phyloP scores from a whole-genome alignment of 2,888 invertebrate genomes.

The Thalpophila matura region DNA sequence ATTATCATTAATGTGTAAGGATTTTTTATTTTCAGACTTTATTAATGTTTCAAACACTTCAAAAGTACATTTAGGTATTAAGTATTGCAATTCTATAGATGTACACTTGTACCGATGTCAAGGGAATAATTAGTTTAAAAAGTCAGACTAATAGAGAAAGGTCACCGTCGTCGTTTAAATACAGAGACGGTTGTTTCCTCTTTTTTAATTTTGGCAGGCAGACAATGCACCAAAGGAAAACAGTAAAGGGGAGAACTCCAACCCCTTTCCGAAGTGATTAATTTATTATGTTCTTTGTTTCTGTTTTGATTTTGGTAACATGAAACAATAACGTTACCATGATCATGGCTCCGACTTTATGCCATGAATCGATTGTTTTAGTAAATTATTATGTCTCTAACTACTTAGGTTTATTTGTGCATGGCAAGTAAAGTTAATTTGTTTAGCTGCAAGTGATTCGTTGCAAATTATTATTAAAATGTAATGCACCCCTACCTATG shows the following conservation, averaged over 20 bases:
- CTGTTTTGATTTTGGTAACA: constrained; percentile 84
- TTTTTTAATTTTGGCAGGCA: constrained; percentile 89
- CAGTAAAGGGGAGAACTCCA: constrained; percentile 84
- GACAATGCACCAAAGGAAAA: constrained; percentile 89
- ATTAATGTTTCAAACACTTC: no score
- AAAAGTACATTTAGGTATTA: neutral
- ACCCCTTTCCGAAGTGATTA: constrained; percentile 88
- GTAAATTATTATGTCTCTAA: neutral
- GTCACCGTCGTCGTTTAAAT: constrained; percentile 81
- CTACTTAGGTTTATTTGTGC: no score
- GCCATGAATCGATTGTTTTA: neutral
- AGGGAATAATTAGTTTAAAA: constrained; percentile 55
- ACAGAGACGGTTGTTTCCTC: constrained; percentile 82
- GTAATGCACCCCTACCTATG: neutral
- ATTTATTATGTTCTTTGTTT: constrained; percentile 90
- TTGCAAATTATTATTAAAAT: neutral
- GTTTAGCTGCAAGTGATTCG: neutral
- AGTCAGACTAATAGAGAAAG: constrained; percentile 69
- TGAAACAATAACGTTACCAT: constrained; percentile 65
- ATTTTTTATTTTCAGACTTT: no score
- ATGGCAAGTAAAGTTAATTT: neutral
- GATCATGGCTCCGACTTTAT: constrained; percentile 8
- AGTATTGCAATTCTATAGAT: constrained; percentile 16
- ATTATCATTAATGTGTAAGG: no score
- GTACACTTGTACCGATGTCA: constrained; percentile 19